These are phyloP conservation scores for Cerastis leucographa DNA, from an alignment of 2,888 invertebrate species.

Conservation along the genomic window DNA sequence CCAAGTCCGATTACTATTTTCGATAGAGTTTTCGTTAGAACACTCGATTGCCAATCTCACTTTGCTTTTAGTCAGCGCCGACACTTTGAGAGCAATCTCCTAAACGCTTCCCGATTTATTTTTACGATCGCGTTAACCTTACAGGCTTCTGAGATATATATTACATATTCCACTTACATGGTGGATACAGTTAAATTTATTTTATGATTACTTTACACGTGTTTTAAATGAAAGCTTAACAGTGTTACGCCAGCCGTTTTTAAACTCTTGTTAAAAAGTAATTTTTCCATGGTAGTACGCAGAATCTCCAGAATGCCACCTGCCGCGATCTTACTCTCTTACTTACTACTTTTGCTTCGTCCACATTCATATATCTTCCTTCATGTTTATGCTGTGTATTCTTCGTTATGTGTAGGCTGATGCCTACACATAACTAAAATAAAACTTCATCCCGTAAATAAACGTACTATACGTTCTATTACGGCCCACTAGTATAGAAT, in stretches of 20 bases:
- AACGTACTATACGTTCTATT: neutral
- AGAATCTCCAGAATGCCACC: neutral
- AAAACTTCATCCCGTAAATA: neutral
- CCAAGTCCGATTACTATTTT: neutral
- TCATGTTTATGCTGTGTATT: too few relatives aligned
- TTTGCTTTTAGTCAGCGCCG: neutral
- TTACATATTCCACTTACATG: neutral
- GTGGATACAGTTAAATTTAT: neutral
- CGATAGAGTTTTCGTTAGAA: neutral
- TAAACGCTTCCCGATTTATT: constrained; percentile 13
- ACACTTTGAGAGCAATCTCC: constrained; percentile 16
- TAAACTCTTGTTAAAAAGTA: neutral
- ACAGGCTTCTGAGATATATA: neutral
- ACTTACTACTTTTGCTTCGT: neutral
- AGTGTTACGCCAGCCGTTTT: neutral
- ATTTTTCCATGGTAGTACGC: neutral
- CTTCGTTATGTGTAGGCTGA: too few relatives aligned
- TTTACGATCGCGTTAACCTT: neutral
- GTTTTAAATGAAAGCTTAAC: neutral
- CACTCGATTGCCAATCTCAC: constrained; percentile 28
- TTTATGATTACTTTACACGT: neutral
- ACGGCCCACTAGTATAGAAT: neutral
- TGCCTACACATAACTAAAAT: too few relatives aligned
- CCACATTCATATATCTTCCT: neutral
- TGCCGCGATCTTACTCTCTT: neutral